Percentiles rank a stretch among this genome's conserved stretches.
phyloP scores from a whole-genome alignment of 2,797 vertebrate genomes.

The Streptopelia turtur region DNA sequence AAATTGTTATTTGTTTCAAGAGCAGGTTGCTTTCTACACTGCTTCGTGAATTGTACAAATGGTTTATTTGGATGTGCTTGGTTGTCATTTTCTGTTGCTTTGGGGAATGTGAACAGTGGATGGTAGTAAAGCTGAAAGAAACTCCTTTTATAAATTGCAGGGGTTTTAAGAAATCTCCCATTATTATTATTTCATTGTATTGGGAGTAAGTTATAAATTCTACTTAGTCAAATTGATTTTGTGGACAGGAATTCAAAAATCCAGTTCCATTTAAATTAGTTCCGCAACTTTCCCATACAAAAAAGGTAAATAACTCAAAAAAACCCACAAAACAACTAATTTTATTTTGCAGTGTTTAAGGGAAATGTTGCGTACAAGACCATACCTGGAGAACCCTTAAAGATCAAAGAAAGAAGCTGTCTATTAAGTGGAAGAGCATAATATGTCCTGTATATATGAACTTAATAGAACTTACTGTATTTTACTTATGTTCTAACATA shows the following conservation, averaged over 20 bases:
- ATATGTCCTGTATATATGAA: not conserved
- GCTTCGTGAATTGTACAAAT: not conserved
- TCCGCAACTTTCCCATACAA: not conserved
- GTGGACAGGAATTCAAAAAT: not conserved
- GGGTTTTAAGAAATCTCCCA: not conserved
- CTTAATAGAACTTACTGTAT: not conserved
- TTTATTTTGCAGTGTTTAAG: not conserved
- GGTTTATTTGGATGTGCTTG: not conserved
- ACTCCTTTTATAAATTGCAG: not conserved
- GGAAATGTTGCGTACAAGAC: not conserved
- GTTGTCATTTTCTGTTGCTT: not conserved
- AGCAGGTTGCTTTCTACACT: not conserved
- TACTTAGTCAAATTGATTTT: not conserved
- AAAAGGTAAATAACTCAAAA: not conserved
- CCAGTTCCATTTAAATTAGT: not conserved
- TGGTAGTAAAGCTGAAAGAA: not conserved
- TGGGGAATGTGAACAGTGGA: not conserved
- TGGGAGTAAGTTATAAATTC: not conserved
- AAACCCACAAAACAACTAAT: not conserved
- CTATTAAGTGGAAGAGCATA: not conserved
- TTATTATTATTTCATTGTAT: not conserved
- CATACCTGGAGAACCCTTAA: not conserved
- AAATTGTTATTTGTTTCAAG: not conserved
- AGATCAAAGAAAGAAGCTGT: not conserved
- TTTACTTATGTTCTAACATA: not conserved